Conservation (phyloP, 2,113 vertebrate genomes). For the Piprites chloris region DNA sequence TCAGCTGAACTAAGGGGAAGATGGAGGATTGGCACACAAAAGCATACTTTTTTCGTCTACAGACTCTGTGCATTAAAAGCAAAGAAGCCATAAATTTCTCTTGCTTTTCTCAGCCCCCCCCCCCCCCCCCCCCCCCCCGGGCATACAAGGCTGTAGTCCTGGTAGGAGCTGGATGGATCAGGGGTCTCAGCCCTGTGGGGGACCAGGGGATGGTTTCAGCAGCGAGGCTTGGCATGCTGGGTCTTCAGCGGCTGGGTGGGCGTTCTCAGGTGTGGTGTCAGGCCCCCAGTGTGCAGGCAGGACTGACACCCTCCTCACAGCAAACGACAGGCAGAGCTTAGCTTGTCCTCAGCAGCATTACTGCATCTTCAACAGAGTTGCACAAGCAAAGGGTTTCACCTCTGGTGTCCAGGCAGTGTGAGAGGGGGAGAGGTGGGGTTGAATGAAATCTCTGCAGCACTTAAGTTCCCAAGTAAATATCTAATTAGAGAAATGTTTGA, state of each 20-base stretch:
- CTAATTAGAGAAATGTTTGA: constrained; percentile 47
- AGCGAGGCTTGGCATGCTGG: background rate
- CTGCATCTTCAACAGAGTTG: background rate
- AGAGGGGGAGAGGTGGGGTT: background rate
- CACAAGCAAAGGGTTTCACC: background rate
- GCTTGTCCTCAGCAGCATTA: background rate
- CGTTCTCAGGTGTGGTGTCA: fast-evolving
- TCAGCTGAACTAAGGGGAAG: background rate
- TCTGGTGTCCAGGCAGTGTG: background rate
- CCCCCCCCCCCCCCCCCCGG: fast-evolving
- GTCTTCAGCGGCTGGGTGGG: fast-evolving
- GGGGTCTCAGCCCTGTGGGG: fast-evolving
- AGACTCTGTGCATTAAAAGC: background rate
- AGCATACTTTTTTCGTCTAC: background rate
- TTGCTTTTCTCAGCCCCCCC: background rate
- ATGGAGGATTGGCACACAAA: fast-evolving
- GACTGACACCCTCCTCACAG: background rate
- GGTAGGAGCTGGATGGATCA: background rate
- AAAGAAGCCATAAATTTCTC: background rate
- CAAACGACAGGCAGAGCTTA: background rate
- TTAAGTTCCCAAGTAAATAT: constrained; percentile 40
- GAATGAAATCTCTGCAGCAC: constrained; percentile 19
- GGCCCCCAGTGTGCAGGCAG: background rate
- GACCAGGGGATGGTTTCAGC: background rate
- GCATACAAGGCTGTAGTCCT: fast-evolving